Percentiles rank a stretch among this genome's conserved stretches.
phyloP scores from a whole-genome alignment of 2,888 invertebrate genomes.

The Laspeyria flexula region DNA sequence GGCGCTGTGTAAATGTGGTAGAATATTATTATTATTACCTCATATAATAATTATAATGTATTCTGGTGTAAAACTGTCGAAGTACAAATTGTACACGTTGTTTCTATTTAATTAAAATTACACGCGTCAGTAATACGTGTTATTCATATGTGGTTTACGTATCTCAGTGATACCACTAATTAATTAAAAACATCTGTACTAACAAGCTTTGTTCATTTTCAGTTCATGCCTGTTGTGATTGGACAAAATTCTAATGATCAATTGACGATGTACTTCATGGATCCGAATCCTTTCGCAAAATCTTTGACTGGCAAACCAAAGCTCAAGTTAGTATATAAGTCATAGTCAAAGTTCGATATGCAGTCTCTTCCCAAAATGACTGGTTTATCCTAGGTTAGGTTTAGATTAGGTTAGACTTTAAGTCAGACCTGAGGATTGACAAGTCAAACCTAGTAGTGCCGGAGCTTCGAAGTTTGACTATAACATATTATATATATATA shows the following conservation, averaged over 20 bases:
- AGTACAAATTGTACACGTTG: neutral
- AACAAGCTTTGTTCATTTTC: slow-evolving; percentile 26
- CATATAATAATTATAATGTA: neutral
- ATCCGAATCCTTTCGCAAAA: slow-evolving; percentile 86
- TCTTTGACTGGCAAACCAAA: slow-evolving; percentile 87
- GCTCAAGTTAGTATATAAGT: slow-evolving; percentile 84
- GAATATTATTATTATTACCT: no score
- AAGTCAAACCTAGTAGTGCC: no score
- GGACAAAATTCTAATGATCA: slow-evolving; percentile 79
- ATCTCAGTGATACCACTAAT: neutral
- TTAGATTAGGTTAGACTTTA: no score
- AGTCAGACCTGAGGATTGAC: no score
- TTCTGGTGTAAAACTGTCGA: neutral
- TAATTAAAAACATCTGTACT: neutral
- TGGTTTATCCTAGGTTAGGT: no score
- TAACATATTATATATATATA: no score
- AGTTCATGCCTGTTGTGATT: slow-evolving; percentile 78
- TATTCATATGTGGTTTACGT: neutral
- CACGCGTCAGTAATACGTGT: neutral
- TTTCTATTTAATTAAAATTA: neutral
- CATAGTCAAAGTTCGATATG: no score
- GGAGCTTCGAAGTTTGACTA: no score
- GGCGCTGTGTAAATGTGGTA: no score
- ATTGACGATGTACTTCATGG: slow-evolving; percentile 81
- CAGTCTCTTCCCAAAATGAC: no score